phyloP scores from a whole-genome alignment of 2,797 vertebrate species.

The Amblyopsis hoosieri region DNA sequence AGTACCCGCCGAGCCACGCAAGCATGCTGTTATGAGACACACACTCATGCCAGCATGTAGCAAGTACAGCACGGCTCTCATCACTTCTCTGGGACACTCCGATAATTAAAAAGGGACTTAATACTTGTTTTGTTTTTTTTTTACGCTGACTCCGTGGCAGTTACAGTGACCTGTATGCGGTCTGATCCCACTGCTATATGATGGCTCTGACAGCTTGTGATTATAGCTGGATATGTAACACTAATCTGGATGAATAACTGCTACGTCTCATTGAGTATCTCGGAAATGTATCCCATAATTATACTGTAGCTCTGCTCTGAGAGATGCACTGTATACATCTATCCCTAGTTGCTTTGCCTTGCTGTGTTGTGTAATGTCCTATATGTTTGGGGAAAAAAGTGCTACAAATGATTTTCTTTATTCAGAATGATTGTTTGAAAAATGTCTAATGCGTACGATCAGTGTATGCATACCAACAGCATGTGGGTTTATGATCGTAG shows the following conservation, averaged over 20 bases:
- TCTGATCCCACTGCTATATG: conserved; percentile 58
- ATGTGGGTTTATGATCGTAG: not conserved
- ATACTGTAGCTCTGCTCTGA: conserved; percentile 30
- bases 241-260: conserved; percentile 71
- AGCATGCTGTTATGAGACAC: conserved; percentile 53
- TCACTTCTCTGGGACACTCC: conserved; percentile 64
- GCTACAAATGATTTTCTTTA: no score
- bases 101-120: conserved; percentile 75
- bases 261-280: conserved; percentile 55
- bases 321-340: conserved; percentile 21
- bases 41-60: conserved; percentile 59
- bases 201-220: conserved; percentile 67
- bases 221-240: conserved; percentile 70
- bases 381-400: no score
- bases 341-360: conserved; percentile 18
- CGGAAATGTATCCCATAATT: conserved; percentile 36
- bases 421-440: no score
- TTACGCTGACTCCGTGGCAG: conserved; percentile 36
- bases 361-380: not conserved
- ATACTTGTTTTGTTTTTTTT: conserved; percentile 54
- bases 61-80: conserved; percentile 62
- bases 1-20: conserved; percentile 48
- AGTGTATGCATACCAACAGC: no score
- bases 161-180: conserved; percentile 65
- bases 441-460: no score